These are phyloP conservation scores for Archips crataeganus DNA, from an alignment of 2,888 invertebrate species.

Conservation along the genomic window DNA sequence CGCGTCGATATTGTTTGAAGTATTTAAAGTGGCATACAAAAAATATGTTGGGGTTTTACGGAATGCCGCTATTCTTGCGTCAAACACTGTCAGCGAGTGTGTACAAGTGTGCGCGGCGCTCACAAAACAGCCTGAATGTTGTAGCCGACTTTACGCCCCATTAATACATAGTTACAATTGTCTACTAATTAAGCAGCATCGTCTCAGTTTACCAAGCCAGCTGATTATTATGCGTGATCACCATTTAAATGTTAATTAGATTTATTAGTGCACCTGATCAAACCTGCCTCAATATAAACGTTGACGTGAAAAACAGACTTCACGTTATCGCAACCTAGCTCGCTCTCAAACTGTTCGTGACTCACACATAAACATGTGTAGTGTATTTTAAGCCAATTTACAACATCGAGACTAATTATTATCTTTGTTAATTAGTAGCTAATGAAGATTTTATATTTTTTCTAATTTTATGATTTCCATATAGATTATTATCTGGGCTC, in stretches of 20 bases:
- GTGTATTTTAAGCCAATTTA: slow-evolving; percentile 46
- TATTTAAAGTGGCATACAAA: slow-evolving; percentile 12
- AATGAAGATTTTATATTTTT: slow-evolving; percentile 25
- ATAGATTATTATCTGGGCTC: slow-evolving; percentile 33
- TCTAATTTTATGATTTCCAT: slow-evolving; percentile 27
- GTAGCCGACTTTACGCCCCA: slow-evolving; percentile 68
- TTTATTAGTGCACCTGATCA: slow-evolving; percentile 80
- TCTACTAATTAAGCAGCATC: slow-evolving; percentile 78
- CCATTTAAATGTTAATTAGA: slow-evolving; percentile 85
- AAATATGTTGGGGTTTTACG: slow-evolving; percentile 21
- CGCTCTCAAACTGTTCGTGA: slow-evolving; percentile 54
- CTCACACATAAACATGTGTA: slow-evolving; percentile 53
- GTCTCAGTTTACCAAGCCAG: slow-evolving; percentile 74
- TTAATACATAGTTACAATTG: slow-evolving; percentile 72
- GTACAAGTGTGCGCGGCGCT: slow-evolving; percentile 68
- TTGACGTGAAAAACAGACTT: slow-evolving; percentile 56
- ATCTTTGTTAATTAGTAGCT: slow-evolving; percentile 30
- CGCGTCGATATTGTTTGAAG: slow-evolving; percentile 8
- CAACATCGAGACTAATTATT: slow-evolving; percentile 34
- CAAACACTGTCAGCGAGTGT: slow-evolving; percentile 59
- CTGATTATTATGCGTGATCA: slow-evolving; percentile 84
- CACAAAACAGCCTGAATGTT: slow-evolving; percentile 59
- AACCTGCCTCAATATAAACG: slow-evolving; percentile 59
- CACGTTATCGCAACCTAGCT: slow-evolving; percentile 50
- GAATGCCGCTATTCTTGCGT: slow-evolving; percentile 54